Base-by-base conservation (phyloP, 2,797 vertebrate genomes). In the Epinephelus awoara region DNA sequence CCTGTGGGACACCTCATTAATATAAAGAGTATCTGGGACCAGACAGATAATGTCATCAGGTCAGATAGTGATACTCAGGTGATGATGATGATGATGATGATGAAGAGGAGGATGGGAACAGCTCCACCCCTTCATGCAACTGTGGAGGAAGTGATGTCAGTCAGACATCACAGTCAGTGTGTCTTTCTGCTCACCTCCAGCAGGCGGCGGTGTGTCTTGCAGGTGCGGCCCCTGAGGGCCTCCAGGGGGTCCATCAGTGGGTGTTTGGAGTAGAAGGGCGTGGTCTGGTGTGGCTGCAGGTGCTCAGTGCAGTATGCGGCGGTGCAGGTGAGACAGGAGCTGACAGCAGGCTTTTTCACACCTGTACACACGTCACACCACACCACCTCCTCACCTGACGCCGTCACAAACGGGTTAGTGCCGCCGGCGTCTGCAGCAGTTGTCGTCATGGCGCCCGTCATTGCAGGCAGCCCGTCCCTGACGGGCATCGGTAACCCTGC, bases 301-400 rank as follows among this genome's bases (percentile, higher is more conserved):
- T 99, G 97, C 70, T 94, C 91, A 3, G 61, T 1, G 87, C 98
- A 99, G 96, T 97, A 99, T 0, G 97, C 96, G 1, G 96, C 97
- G 38, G 96, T 97, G 94, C 98, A 99, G 83, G 97, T 98, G 27
- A 99, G 95, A 78, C 98, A 98, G 40, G 97, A 97, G 89, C 95
- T 95, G 83, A 85, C 67, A 0, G 97, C 98, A 0, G 71, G 89
- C 59, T 73, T 86, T 2, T 93, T 91, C 0, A 82, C 72, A 38
- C 91, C 94, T 2, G 79, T 91, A 81, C 98, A 99, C 62, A 96
- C 90, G 67, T 98, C 98, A 27, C 98, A 99, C 82, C 69, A 54
- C 38, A 97, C 88, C 62, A 79, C 62, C 2, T 91, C 83, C 13
- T 49, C 80, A 0, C 1, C 65, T 0, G 46, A 0, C 0, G 3